These are phyloP conservation scores for Julus scanicus DNA, from an alignment of 2,888 invertebrate genomes.

Conservation along the genomic window DNA sequence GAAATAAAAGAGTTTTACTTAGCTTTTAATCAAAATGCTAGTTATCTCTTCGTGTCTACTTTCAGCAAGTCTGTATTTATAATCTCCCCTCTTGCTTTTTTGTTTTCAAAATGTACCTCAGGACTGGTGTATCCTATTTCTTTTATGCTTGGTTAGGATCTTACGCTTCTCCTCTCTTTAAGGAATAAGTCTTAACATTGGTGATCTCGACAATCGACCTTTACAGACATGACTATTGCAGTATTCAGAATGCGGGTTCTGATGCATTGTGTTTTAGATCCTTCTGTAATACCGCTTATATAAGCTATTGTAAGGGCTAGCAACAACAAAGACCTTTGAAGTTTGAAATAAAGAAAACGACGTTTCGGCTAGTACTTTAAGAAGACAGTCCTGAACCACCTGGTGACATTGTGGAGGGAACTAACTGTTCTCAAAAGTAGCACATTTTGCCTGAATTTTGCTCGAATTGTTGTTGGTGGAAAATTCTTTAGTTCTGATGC, in stretches of 20 bases:
- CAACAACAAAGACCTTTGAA: neutral
- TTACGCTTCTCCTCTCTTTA: neutral
- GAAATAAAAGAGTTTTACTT: conserved; percentile 22
- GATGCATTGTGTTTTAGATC: neutral
- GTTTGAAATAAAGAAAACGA: neutral
- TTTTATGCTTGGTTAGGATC: conserved; percentile 2
- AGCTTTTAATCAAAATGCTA: conserved; percentile 31
- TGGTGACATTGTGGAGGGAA: too few relatives aligned
- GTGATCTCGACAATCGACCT: conserved; percentile 23
- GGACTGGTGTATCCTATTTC: conserved; percentile 13
- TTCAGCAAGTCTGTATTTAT: neutral
- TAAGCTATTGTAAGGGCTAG: neutral
- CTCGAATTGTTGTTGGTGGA: too few relatives aligned
- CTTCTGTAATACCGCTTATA: neutral
- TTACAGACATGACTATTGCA: neutral
- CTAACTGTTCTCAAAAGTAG: too few relatives aligned
- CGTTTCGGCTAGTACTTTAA: too few relatives aligned
- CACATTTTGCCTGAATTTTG: too few relatives aligned
- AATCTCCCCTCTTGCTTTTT: neutral
- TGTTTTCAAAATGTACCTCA: neutral
- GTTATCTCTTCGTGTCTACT: neutral
- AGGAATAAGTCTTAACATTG: conserved; percentile 35
- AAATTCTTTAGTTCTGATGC: too few relatives aligned
- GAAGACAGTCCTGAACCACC: too few relatives aligned
- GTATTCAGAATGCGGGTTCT: neutral